A percentile compares a stretch with the other conserved stretches of the same genome.
Evolutionary conservation across 2,797 vertebrate species (phyloP).

Genomic region (Gymnoscopelus microlampas): DNA sequence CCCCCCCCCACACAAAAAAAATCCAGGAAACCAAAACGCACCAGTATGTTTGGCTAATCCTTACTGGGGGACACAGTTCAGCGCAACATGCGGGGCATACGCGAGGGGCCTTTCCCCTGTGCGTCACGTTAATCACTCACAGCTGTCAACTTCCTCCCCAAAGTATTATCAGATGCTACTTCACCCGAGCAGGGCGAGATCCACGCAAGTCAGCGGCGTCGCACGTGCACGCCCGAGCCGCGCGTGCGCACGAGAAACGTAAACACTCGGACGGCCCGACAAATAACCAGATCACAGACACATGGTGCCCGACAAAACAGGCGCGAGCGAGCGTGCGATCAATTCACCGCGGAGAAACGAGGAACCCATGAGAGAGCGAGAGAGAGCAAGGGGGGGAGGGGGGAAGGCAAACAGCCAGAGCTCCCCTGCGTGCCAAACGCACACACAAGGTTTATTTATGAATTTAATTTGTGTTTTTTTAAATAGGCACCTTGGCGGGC

Average conservation of each 20-base stretch:
- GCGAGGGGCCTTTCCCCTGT: too few relatives aligned
- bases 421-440: conserved; percentile 60
- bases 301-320: background rate
- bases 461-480: conserved; percentile 70
- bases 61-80: conserved; percentile 10
- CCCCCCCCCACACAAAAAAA: too few relatives aligned
- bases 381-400: too few relatives aligned
- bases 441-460: conserved; percentile 64
- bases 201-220: too few relatives aligned
- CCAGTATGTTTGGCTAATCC: background rate
- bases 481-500: conserved; percentile 53
- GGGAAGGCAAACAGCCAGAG: conserved; percentile 47
- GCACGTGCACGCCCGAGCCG: too few relatives aligned
- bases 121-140: conserved; percentile 17
- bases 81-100: background rate
- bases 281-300: background rate
- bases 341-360: background rate
- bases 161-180: conserved; percentile 36
- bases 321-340: background rate
- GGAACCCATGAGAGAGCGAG: background rate
- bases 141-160: conserved; percentile 30
- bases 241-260: background rate
- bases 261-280: background rate
- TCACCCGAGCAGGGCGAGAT: conserved; percentile 4
- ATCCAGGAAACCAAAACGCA: background rate